Conservation (phyloP, 2,113 vertebrate species). For the Hystrix brachyura region DNA sequence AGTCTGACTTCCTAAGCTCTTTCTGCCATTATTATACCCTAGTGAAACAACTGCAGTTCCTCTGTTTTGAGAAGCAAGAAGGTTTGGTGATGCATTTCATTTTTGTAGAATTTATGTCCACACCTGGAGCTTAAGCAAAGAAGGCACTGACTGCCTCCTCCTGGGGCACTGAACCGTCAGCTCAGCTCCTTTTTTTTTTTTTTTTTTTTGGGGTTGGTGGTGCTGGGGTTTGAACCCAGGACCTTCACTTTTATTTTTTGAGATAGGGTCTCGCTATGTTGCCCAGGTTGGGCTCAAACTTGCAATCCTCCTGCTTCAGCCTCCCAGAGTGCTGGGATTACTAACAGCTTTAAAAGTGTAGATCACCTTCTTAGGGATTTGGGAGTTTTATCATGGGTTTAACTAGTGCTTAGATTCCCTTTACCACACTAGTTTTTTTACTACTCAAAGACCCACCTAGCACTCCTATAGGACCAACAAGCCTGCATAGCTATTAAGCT, state of each 20-base stretch:
- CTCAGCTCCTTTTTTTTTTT: not conserved
- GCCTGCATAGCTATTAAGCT: not conserved
- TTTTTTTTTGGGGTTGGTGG: no score
- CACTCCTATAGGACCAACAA: not conserved
- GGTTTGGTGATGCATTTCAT: not conserved
- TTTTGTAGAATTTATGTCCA: not conserved
- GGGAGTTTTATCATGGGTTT: not conserved
- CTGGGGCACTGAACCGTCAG: not conserved
- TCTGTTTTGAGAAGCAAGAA: not conserved
- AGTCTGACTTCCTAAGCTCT: not conserved
- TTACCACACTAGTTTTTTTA: not conserved
- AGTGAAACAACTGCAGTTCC: not conserved
- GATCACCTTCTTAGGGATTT: not conserved
- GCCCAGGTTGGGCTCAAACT: not conserved
- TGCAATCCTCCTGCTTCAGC: not conserved
- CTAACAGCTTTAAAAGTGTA: not conserved
- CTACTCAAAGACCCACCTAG: not conserved
- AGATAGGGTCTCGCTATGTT: not conserved
- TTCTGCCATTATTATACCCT: not conserved
- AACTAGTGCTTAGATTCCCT: not conserved
- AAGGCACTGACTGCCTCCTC: not conserved
- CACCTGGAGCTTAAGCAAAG: not conserved
- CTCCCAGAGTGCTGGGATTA: not conserved
- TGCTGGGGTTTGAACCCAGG: not conserved
- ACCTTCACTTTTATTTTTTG: not conserved